Base-by-base conservation (phyloP, 2,888 invertebrate genomes). In the Stramonita haemastoma region DNA sequence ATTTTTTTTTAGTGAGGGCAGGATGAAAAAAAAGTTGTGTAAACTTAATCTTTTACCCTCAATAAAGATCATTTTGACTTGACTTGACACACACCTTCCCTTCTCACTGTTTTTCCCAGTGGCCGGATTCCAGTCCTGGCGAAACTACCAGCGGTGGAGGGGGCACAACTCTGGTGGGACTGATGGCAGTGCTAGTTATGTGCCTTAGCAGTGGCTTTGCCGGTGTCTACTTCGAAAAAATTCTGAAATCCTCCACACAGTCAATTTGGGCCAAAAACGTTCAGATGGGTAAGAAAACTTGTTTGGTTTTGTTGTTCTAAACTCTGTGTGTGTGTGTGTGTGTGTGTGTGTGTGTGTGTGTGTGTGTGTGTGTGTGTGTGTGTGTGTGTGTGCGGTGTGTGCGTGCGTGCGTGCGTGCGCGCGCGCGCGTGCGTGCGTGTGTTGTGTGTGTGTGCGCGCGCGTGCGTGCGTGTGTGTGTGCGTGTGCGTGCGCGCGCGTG, bases 141-240 rank as follows among this genome's bases (percentile, higher is more conserved):
- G 46, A 22, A 66, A 22, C 19, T 22, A 83, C 36, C 5, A 46
- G 46, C 81, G 46, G 46, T 15, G 29, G 36, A 83, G 66, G 85
- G 2, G 56, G 32, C 11, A 70, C 85, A 4, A 73, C 60, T 26
- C 88, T 96, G 87, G 88, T 96, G 32, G 97, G 97, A 8, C 91
- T 97, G 29, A 90, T 95, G 15, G 96, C 96, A 17, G 96, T 97
- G 22, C 90, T 97, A 8, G 92, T 95, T n/a, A 96, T 97, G 17
- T 96, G 96, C 91, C 93, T 97, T 89, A 96, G 96, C 26, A 96
- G 96, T 91, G 97, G 97, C 11, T 97, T 97, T 94, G 96, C 97
- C 29, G 97, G 97, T 2, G 97, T 97, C 56, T 97, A 96, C 93
- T 96, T 97, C 93, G 97, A 97, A 93, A 96, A 96, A 91, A 95